Evolutionary conservation across 2,113 vertebrate genomes (phyloP).

Genomic region (Quiscalus mexicanus): DNA sequence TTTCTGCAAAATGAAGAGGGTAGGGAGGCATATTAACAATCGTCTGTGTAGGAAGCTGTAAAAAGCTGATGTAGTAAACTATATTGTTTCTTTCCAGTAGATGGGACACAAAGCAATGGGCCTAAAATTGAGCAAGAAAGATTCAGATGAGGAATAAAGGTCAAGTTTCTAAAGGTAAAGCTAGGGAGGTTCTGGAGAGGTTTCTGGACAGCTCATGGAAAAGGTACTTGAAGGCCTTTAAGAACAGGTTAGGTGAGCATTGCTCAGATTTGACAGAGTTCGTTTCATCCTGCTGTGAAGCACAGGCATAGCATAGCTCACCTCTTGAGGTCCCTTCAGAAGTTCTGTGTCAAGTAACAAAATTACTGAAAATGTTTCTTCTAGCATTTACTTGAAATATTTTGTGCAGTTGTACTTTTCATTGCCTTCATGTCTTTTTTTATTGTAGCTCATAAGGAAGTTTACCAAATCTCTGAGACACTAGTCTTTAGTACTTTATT

Average conservation of each 20-base stretch:
- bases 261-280: background rate
- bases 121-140: background rate
- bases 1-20: background rate
- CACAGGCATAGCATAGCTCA: background rate
- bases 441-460: background rate
- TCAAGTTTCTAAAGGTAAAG: background rate
- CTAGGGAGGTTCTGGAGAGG: background rate
- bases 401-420: background rate
- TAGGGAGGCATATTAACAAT: background rate
- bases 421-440: background rate
- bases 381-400: background rate
- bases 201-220: background rate
- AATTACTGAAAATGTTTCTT: background rate
- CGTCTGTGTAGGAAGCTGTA: background rate
- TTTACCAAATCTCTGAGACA: background rate
- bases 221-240: background rate
- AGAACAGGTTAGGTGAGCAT: background rate
- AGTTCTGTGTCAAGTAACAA: background rate
- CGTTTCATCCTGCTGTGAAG: background rate
- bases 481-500: background rate
- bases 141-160: background rate
- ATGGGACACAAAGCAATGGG: background rate
- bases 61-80: background rate
- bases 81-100: background rate
- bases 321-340: background rate